Conservation (phyloP, 1,140 invertebrate genomes). For the Pogonus chalceus region DNA sequence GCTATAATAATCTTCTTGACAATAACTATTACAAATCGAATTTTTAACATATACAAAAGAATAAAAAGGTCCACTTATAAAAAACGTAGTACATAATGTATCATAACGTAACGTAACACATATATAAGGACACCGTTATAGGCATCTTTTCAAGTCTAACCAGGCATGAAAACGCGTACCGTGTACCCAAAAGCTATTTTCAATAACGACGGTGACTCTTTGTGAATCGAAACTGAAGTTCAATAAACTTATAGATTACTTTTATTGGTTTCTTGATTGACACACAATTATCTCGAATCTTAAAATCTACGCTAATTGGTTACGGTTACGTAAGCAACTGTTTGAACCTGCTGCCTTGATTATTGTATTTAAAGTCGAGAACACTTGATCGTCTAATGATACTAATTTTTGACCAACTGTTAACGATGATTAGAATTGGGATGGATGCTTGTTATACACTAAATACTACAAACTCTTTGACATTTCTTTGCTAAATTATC, state of each 20-base stretch:
- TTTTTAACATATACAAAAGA: neutral
- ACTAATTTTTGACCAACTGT: too few relatives aligned
- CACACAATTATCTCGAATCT: slow-evolving; percentile 6
- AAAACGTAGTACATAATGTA: neutral
- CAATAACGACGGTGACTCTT: neutral
- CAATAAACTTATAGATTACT: slow-evolving; percentile 5
- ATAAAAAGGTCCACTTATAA: neutral
- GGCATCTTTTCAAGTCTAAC: too few relatives aligned
- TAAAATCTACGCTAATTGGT: slow-evolving; percentile 6
- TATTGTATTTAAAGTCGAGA: too few relatives aligned
- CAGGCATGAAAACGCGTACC: neutral
- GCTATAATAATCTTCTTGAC: too few relatives aligned
- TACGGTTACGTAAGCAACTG: slow-evolving; percentile 1
- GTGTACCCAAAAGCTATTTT: neutral
- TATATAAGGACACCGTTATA: too few relatives aligned
- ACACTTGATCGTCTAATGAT: too few relatives aligned
- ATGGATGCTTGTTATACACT: too few relatives aligned
- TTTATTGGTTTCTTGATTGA: neutral
- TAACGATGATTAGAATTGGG: too few relatives aligned
- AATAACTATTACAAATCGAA: too few relatives aligned
- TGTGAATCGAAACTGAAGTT: neutral
- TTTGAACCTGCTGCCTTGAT: too few relatives aligned
- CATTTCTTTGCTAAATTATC: too few relatives aligned
- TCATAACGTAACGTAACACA: neutral
- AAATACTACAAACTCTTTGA: too few relatives aligned